Base-by-base conservation (phyloP, 1,140 invertebrate species). In the Anadara kagoshimensis region DNA sequence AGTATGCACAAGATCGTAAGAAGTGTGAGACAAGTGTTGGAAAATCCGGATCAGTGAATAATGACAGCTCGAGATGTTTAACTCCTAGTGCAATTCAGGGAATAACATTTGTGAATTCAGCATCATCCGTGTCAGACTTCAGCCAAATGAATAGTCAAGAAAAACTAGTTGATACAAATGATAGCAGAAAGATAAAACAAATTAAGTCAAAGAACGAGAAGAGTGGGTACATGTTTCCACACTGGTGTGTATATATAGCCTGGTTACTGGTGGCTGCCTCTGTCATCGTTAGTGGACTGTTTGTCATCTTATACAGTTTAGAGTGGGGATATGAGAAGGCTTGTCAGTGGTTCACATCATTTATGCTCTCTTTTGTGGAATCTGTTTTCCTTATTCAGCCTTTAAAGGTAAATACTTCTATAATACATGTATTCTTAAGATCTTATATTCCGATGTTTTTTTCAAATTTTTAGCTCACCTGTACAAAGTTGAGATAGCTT, bases 171-270 rank as follows among this genome's bases (percentile, higher is more conserved):
- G 44, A 45, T 51, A 26, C n/a, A 45, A 43, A 8, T 45, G 45
- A 70, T 69, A 20, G 24, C 3, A 29, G 5, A 20, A 53, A 64
- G 58, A 73, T 44, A 47, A 36, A 36, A 36, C 29, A 36, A 36
- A 36, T 3, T 2, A 36, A 36, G 7, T 36, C 29, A 36, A 41
- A 45, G 36, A 78, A 76, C 29, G 76, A 73, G 22, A 88, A 83
- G 78, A 82, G 75, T 53, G 76, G 70, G 20, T 81, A 77, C 24
- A 67, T 69, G 14, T 73, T 82, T 41, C 84, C 84, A 24, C 67
- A 78, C 44, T 85, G 81, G 76, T 81, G 78, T 67, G 65, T 73
- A 36, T 84, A 85, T 73, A 72, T 85, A 53, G 81, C 81, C 1
- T 85, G 84, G 84, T 41, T 72, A n/a, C 44, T 81, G n/a, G 74